These are phyloP conservation scores for Darevskia mixta DNA, from an alignment of 2,797 vertebrate species.

Conservation along the genomic window DNA sequence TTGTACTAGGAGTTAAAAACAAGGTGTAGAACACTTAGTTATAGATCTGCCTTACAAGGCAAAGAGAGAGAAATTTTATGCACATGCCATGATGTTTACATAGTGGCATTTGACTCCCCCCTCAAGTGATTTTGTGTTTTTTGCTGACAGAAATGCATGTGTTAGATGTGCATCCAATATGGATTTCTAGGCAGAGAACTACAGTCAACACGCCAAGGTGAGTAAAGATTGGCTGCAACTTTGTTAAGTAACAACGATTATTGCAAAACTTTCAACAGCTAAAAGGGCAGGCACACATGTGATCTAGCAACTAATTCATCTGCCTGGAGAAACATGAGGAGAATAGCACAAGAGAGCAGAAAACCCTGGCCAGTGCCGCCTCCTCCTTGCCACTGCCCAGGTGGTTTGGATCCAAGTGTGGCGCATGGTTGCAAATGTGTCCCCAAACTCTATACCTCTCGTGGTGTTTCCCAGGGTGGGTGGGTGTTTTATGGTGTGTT, in stretches of 20 bases:
- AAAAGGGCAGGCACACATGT: background rate
- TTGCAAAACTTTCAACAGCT: background rate
- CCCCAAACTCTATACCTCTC: background rate
- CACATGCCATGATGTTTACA: background rate
- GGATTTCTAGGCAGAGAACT: background rate
- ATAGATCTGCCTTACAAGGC: background rate
- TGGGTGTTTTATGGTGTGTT: background rate
- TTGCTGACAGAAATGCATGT: background rate
- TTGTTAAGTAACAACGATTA: background rate
- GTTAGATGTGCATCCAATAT: background rate
- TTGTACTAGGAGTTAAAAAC: background rate
- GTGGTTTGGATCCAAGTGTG: background rate
- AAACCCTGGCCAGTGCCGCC: background rate
- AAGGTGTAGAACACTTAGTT: background rate
- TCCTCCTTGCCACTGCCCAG: background rate
- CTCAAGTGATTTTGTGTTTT: accelerated
- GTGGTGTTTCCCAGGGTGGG: background rate
- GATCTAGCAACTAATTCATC: background rate
- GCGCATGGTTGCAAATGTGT: background rate
- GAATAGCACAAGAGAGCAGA: background rate
- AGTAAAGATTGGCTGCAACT: background rate
- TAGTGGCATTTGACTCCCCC: background rate
- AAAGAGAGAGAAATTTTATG: too few relatives aligned
- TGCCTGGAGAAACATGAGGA: background rate
- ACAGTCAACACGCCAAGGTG: background rate